phyloP scores from a whole-genome alignment of 2,113 vertebrate genomes.

The Tupaia tana region DNA sequence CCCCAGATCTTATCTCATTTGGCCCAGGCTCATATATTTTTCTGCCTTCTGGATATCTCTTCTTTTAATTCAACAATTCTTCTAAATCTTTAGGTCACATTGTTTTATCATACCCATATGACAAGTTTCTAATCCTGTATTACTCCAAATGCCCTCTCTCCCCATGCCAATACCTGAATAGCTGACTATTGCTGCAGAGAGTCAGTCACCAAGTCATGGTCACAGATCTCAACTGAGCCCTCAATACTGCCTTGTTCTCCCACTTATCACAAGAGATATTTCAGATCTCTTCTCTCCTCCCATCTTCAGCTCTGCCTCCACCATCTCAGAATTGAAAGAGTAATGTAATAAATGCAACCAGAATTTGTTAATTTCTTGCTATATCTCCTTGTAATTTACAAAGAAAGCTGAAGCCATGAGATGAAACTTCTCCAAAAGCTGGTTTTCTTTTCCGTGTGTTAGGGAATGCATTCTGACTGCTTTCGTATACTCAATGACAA shows the following conservation, averaged over 20 bases:
- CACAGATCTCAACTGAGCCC: neutral
- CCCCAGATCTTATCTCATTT: neutral
- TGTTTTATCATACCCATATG: neutral
- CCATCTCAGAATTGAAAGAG: neutral
- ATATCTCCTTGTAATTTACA: neutral
- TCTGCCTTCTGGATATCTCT: slow-evolving; percentile 2
- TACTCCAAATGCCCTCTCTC: neutral
- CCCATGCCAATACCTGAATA: no score
- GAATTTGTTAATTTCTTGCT: neutral
- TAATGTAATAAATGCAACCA: neutral
- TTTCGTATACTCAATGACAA: neutral
- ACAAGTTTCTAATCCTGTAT: neutral
- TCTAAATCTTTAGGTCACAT: neutral
- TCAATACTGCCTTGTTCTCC: neutral
- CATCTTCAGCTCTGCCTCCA: neutral
- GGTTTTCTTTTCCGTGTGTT: neutral
- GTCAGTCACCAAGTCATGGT: neutral
- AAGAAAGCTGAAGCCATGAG: neutral
- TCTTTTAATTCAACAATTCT: neutral
- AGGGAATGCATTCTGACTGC: neutral
- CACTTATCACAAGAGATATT: neutral
- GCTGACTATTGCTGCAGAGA: neutral
- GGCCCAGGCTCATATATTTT: neutral
- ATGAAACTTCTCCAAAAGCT: slow-evolving; percentile 25
- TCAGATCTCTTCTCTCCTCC: neutral